Evolutionary conservation across 37 sponge, comb jelly and placozoan species (phyloP).

Genomic region (Aphrocallistes beatrix): DNA sequence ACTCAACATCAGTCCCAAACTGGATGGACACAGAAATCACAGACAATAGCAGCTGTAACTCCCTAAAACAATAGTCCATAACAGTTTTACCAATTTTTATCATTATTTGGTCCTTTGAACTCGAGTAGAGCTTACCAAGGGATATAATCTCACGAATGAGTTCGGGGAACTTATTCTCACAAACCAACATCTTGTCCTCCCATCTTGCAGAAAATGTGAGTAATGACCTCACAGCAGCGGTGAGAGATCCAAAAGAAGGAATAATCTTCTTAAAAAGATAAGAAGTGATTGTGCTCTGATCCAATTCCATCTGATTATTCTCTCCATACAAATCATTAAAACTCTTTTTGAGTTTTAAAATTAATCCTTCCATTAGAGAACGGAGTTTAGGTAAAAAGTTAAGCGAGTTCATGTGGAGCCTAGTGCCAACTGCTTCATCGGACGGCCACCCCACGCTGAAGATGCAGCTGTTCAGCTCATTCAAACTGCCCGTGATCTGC

Average conservation of each 20-base stretch:
- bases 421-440: background rate
- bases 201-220: background rate
- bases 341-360: background rate
- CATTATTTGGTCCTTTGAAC: background rate
- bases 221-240: background rate
- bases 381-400: background rate
- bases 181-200: constrained; percentile 1
- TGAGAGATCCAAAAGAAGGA: background rate
- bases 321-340: background rate
- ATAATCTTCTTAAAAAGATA: background rate
- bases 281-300: background rate
- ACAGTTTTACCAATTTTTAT: background rate
- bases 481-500: background rate
- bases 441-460: background rate
- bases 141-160: background rate
- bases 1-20: background rate
- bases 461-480: background rate
- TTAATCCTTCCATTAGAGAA: background rate
- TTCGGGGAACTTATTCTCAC: background rate
- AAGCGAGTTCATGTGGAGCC: background rate
- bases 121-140: background rate
- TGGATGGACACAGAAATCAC: background rate
- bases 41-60: background rate
- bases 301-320: too few relatives aligned
- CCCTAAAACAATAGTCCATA: background rate